Evolutionary conservation across 2,888 invertebrate species (phyloP).

Genomic region (Monochamus alternatus): DNA sequence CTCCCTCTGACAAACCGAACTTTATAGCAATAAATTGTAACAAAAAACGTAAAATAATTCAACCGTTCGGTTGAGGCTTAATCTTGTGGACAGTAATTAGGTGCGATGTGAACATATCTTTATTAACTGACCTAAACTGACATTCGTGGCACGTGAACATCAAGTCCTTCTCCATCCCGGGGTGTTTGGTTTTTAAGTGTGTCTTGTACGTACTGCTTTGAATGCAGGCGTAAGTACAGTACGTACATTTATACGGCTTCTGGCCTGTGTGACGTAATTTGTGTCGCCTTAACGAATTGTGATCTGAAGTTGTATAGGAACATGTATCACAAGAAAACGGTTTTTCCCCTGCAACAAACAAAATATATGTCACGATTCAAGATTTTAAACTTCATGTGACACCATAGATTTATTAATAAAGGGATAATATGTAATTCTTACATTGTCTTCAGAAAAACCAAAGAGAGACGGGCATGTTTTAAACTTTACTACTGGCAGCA

Average conservation of each 20-base stretch:
- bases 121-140: constrained; percentile 78
- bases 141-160: constrained; percentile 78
- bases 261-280: constrained; percentile 84
- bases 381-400: no score
- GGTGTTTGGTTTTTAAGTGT: constrained; percentile 87
- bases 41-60: neutral
- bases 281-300: constrained; percentile 87
- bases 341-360: constrained; percentile 76
- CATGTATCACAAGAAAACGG: constrained; percentile 85
- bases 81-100: constrained; percentile 72
- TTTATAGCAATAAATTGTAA: no score
- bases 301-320: constrained; percentile 82
- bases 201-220: constrained; percentile 85
- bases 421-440: neutral
- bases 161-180: constrained; percentile 77
- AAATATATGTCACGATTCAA: constrained; percentile 18
- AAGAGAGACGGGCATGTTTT: neutral
- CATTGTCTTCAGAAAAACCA: neutral
- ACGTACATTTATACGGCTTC: constrained; percentile 84
- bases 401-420: no score
- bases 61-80: constrained; percentile 62
- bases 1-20: no score
- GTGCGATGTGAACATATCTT: constrained; percentile 76
- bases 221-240: constrained; percentile 86
- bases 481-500: no score